These are phyloP conservation scores for Silurus lanzhouensis DNA, from an alignment of 2,797 vertebrate species.

Conservation along the genomic window DNA sequence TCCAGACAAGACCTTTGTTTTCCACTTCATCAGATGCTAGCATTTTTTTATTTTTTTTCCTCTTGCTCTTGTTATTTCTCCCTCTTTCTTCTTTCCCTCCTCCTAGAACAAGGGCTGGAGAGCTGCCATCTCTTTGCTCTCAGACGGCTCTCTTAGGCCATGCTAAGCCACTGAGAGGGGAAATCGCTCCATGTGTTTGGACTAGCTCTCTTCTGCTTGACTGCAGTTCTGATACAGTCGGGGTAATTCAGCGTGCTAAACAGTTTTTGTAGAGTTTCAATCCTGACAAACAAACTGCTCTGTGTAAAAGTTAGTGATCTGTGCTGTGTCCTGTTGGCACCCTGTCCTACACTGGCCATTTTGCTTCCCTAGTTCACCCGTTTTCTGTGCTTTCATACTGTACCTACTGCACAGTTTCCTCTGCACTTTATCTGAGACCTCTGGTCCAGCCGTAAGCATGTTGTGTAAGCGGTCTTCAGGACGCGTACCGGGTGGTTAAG, in stretches of 20 bases:
- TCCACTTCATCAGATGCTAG: slow-evolving; percentile 59
- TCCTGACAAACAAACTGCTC: slow-evolving; percentile 20
- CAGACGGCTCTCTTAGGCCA: slow-evolving; percentile 37
- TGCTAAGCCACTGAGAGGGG: slow-evolving; percentile 38
- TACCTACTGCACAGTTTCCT: slow-evolving; percentile 6
- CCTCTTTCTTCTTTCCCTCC: slow-evolving; percentile 38
- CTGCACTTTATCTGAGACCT: background rate
- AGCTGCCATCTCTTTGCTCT: slow-evolving; percentile 49
- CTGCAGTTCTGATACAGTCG: slow-evolving; percentile 24
- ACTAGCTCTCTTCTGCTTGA: slow-evolving; percentile 24
- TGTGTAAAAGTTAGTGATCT: slow-evolving; percentile 22
- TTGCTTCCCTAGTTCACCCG: background rate
- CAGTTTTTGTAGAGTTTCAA: slow-evolving; percentile 18
- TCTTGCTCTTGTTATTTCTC: no score
- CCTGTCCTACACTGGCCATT: background rate
- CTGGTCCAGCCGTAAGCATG: background rate
- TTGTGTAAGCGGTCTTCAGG: slow-evolving; percentile 30
- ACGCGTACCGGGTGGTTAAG: slow-evolving; percentile 41
- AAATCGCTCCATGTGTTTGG: slow-evolving; percentile 41
- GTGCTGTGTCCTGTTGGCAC: slow-evolving; percentile 11
- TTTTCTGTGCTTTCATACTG: background rate
- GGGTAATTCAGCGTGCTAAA: slow-evolving; percentile 13
- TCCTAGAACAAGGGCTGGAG: slow-evolving; percentile 51
- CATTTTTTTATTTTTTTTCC: slow-evolving; percentile 15
- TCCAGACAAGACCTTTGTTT: slow-evolving; percentile 59